phyloP scores from a whole-genome alignment of 1,140 invertebrate genomes.

The Prorops nasuta region DNA sequence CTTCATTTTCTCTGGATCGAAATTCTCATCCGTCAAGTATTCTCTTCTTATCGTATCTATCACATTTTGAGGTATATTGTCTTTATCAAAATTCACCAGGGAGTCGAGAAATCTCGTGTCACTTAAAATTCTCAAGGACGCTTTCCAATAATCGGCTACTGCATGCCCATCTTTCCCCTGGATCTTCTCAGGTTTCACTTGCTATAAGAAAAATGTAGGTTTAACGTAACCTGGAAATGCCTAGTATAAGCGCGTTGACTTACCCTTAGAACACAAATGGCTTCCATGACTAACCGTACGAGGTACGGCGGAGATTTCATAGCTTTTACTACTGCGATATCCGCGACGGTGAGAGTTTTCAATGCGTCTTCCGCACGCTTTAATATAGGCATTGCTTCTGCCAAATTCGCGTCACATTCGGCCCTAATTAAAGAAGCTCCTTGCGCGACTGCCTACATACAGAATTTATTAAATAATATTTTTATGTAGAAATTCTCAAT shows the following conservation, averaged over 20 bases:
- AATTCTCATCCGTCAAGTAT: conserved; percentile 79
- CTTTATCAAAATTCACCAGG: conserved; percentile 88
- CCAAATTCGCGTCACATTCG: conserved; percentile 92
- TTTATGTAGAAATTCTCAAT: background rate
- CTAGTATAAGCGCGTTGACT: background rate
- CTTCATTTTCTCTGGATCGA: conserved; percentile 90
- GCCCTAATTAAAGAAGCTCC: conserved; percentile 85
- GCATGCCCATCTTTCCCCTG: conserved; percentile 71
- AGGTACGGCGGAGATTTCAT: conserved; percentile 97
- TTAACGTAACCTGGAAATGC: background rate
- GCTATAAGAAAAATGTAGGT: conserved; percentile 36
- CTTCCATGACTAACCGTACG: conserved; percentile 94
- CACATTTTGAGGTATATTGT: conserved; percentile 78
- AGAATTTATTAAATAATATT: background rate
- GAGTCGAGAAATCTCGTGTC: conserved; percentile 88
- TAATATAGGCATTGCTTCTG: conserved; percentile 90
- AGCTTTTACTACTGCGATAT: conserved; percentile 93
- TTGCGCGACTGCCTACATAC: conserved; percentile 53
- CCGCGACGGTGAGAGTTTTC: conserved; percentile 85
- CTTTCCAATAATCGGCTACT: conserved; percentile 90
- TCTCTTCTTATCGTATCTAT: conserved; percentile 84
- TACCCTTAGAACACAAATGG: conserved; percentile 91
- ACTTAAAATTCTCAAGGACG: conserved; percentile 85
- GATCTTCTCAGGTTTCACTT: conserved; percentile 80
- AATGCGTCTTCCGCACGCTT: conserved; percentile 86